Base-by-base conservation (phyloP, 2,888 invertebrate genomes). In the Agonopterix subpropinquella region DNA sequence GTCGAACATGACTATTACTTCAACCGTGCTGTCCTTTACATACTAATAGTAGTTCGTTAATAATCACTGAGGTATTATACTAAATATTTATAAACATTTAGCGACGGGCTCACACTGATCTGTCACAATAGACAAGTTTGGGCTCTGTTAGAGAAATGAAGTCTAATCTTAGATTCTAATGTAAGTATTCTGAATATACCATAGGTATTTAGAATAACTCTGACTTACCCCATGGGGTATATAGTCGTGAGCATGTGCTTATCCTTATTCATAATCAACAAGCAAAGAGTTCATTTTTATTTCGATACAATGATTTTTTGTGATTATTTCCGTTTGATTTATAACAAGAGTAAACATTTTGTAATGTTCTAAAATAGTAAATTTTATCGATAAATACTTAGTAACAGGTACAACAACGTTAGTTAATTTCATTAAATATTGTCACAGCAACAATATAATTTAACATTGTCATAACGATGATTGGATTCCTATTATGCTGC, bases 1-100 rank as follows among this genome's bases (percentile, higher is more conserved):
- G 68, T 73, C 67, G 63, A 63, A 58, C 54, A 56, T 59, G 59
- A 62, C 66, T 65, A 67, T 59, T 55, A 52, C 36, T 43, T 47
- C 46, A 44, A 47, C 18, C 36, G 15, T 43, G 36, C 47, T 39
- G 47, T 42, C 43, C 45, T 39, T 10, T 42, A 42, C 13, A 42
- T 42, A 11, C 44, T 48, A 50, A 43, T 11, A 42, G 47, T 51
- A 52, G 35, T 51, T 50, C 47, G 45, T 50, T 36, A 51, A 47
- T 54, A 49, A 49, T 51, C 52, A 52, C 45, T 52, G 52, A 52
- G 49, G 52, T 49, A 52, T 28, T 37, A 28, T 5, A 28, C 28
- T 28, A 28, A 28, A 28, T 28, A 28, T 28, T 28, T 28, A 28
- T 28, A 28, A 28, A 28, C 28, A 28, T 28, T 28, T 28, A 28